These are phyloP conservation scores for Telmatherina bonti DNA, from an alignment of 2,797 vertebrate genomes.

Conservation along the genomic window DNA sequence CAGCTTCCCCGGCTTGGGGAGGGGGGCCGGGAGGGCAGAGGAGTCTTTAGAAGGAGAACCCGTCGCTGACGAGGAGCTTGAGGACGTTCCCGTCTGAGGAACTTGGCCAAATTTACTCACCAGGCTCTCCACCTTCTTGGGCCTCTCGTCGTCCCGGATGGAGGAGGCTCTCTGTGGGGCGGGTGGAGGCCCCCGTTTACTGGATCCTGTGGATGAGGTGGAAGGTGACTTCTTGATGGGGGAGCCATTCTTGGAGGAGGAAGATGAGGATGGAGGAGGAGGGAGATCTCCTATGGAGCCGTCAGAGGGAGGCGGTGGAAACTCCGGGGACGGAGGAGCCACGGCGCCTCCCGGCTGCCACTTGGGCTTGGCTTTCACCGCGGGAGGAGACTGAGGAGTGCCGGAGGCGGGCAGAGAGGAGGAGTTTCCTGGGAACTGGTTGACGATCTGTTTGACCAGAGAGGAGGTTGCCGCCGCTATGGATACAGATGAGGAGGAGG, in stretches of 20 bases:
- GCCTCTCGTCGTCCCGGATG: constrained; percentile 88
- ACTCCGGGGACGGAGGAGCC: constrained; percentile 87
- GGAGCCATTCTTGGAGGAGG: constrained; percentile 82
- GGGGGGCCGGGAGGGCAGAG: constrained; percentile 77
- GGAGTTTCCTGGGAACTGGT: constrained; percentile 88
- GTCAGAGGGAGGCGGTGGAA: constrained; percentile 94
- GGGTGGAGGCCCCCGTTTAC: constrained; percentile 91
- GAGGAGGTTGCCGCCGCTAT: constrained; percentile 84
- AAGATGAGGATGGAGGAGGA: constrained; percentile 78
- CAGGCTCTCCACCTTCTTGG: constrained; percentile 93
- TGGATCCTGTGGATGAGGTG: constrained; percentile 82
- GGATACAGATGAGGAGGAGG: constrained; percentile 79
- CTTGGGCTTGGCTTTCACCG: constrained; percentile 94
- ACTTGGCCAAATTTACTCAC: constrained; percentile 91
- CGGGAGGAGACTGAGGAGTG: constrained; percentile 90
- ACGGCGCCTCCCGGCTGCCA: constrained; percentile 88
- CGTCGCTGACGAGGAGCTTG: constrained; percentile 77
- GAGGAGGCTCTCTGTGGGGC: constrained; percentile 95
- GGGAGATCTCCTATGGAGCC: constrained; percentile 87
- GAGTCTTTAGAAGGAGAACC: constrained; percentile 89
- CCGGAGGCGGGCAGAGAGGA: constrained; percentile 76
- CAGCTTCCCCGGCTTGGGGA: constrained; percentile 94
- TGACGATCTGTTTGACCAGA: constrained; percentile 92
- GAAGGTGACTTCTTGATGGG: constrained; percentile 91
- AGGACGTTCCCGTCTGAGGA: constrained; percentile 65